phyloP scores from a whole-genome alignment of 2,113 vertebrate species.

The Catharus minimus region DNA sequence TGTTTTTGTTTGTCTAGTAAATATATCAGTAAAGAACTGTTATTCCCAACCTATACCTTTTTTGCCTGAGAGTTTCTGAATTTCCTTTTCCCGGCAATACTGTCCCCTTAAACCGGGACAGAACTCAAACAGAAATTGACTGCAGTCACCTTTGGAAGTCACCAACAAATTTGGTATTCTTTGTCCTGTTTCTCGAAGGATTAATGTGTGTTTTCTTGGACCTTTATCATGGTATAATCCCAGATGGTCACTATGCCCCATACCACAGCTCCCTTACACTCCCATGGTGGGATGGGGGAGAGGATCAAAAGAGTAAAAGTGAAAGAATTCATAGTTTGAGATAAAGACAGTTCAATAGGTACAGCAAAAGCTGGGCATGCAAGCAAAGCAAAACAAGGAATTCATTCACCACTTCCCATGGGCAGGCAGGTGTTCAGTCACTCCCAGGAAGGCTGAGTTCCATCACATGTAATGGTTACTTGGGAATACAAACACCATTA shows the following conservation, averaged over 20 bases:
- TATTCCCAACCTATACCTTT: too few species aligned
- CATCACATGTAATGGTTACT: background rate
- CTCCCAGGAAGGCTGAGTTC: background rate
- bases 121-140: background rate
- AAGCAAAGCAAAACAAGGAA: background rate
- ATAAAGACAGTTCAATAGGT: background rate
- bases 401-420: background rate
- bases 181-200: background rate
- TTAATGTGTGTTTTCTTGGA: background rate
- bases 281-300: accelerated
- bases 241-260: background rate
- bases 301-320: background rate
- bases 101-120: background rate
- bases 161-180: background rate
- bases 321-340: background rate
- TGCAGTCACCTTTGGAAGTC: background rate
- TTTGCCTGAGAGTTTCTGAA: too few species aligned
- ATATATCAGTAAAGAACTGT: too few species aligned
- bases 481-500: background rate
- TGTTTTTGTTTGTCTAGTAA: too few species aligned
- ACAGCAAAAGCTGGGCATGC: background rate
- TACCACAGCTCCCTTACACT: background rate
- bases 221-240: background rate
- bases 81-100: too few species aligned
- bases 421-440: background rate